Conservation (phyloP, 2,888 invertebrate genomes). For the Nomada goodeniana region DNA sequence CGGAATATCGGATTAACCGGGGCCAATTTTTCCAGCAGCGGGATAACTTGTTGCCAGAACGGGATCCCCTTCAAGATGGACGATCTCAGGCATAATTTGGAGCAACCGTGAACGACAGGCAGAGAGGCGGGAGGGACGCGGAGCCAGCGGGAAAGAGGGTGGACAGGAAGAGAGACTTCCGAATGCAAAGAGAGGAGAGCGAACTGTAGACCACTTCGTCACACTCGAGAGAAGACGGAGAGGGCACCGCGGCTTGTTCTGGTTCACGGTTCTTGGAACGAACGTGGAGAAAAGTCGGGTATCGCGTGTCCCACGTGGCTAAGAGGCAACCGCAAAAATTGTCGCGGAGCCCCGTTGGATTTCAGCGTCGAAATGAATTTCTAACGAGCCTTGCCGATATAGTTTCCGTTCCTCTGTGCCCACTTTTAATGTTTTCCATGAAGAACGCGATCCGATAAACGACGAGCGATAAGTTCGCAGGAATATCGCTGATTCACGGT, state of each 20-base stretch:
- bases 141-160: constrained; percentile 28
- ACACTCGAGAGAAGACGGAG: constrained; percentile 74
- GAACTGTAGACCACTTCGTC: constrained; percentile 77
- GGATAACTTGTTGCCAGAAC: constrained; percentile 38
- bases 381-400: constrained; percentile 19
- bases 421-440: neutral
- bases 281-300: constrained; percentile 58
- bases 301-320: constrained; percentile 63
- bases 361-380: constrained; percentile 48
- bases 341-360: constrained; percentile 56
- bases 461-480: too few species aligned
- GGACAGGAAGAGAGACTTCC: constrained; percentile 49
- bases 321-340: constrained; percentile 65
- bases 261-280: constrained; percentile 78
- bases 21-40: constrained; percentile 8
- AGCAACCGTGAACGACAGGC: constrained; percentile 32
- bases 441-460: too few species aligned
- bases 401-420: neutral
- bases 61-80: neutral
- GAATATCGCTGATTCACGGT: too few species aligned
- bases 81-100: constrained; percentile 41
- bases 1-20: neutral
- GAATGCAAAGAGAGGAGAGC: constrained; percentile 64
- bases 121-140: neutral
- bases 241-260: constrained; percentile 75